Conservation (phyloP, 2,113 vertebrate genomes). For the Platysteira castanea region DNA sequence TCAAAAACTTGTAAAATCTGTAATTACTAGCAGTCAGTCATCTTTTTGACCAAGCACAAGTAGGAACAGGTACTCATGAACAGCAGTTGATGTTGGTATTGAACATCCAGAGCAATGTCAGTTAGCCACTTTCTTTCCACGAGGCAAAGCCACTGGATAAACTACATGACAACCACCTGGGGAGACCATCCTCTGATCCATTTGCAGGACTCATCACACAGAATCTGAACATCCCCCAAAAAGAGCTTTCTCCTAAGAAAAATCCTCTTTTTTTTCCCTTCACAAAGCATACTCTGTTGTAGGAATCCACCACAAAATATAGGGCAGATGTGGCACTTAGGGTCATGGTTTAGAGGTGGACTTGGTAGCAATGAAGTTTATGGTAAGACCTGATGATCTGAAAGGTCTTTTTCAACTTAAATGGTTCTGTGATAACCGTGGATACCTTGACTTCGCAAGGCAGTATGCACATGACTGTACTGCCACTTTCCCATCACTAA, state of each 20-base stretch:
- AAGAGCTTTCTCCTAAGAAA: not conserved
- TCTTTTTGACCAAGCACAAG: not conserved
- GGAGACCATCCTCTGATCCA: not conserved
- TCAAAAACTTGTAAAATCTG: not conserved
- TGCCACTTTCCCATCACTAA: not conserved
- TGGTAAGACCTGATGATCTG: not conserved
- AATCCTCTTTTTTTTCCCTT: not conserved
- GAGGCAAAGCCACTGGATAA: not conserved
- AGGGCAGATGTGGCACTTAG: not conserved
- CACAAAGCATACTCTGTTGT: not conserved
- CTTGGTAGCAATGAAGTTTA: not conserved
- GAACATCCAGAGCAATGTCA: not conserved
- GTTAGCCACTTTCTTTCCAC: not conserved
- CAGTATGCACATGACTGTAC: not conserved
- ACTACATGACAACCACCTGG: not conserved
- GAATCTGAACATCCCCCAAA: not conserved
- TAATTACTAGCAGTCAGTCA: not conserved
- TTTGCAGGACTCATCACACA: not conserved
- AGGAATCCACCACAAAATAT: not conserved
- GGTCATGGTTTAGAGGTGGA: not conserved
- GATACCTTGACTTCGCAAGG: not conserved
- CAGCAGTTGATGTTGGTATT: not conserved
- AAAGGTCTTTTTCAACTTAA: not conserved
- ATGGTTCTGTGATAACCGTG: not conserved
- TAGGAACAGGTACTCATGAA: not conserved